Conservation (phyloP, 2,797 vertebrate species). For the Staurois parvus region DNA sequence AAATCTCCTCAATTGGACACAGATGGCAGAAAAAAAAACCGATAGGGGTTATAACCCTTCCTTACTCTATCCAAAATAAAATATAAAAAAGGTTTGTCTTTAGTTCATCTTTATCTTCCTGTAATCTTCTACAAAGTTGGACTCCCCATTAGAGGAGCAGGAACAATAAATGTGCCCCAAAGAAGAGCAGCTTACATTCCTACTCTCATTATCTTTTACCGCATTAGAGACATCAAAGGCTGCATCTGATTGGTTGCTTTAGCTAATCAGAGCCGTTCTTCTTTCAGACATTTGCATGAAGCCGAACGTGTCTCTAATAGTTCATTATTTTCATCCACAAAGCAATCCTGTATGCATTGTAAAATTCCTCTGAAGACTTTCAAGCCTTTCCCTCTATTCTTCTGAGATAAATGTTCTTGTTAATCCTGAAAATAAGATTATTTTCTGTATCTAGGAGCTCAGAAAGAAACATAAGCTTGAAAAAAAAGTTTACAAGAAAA, state of each 20-base stretch:
- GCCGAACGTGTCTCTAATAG: neutral
- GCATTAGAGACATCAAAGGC: neutral
- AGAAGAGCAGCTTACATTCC: neutral
- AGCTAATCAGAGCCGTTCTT: neutral
- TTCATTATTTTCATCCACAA: neutral
- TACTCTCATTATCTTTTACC: neutral
- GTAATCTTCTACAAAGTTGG: too few relatives aligned
- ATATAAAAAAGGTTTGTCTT: too few relatives aligned
- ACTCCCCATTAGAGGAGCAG: neutral
- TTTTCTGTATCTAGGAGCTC: conserved; percentile 5
- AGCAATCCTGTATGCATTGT: neutral
- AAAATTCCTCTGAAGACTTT: neutral
- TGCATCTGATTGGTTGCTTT: neutral
- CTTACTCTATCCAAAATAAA: too few relatives aligned
- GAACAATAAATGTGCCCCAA: neutral
- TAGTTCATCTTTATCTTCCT: too few relatives aligned
- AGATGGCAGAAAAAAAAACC: too few relatives aligned
- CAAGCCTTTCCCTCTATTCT: neutral
- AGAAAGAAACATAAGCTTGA: conserved; percentile 1
- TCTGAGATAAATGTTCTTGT: neutral
- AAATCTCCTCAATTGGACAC: too few relatives aligned
- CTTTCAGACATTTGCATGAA: neutral
- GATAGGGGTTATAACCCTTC: too few relatives aligned
- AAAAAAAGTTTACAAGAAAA: conserved; percentile 24
- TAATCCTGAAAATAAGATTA: conserved; percentile 1